Evolutionary conservation across 2,797 vertebrate genomes (phyloP).

Genomic region (Ambastaia sidthimunki): DNA sequence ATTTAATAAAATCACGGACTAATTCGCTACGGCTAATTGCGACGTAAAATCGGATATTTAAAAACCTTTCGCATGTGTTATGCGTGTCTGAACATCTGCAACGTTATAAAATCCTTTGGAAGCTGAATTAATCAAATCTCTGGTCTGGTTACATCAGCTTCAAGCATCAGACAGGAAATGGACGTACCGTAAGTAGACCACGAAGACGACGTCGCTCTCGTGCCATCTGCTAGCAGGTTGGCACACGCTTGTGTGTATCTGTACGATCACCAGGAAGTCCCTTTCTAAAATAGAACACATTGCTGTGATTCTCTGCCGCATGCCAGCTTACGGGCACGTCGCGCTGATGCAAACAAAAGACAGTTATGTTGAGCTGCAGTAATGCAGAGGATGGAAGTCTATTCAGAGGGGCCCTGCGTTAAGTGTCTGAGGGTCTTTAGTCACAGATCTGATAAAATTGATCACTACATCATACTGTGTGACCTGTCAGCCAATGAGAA

Average conservation of each 20-base stretch:
- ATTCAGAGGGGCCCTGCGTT: conserved; percentile 45
- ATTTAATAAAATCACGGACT: conserved; percentile 7
- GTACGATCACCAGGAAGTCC: conserved; percentile 60
- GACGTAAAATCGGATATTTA: conserved; percentile 15
- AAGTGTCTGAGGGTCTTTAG: conserved; percentile 36
- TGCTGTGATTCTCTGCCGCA: conserved; percentile 31
- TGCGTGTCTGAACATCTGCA: conserved; percentile 24
- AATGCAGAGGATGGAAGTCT: conserved; percentile 22
- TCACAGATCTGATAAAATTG: conserved; percentile 23
- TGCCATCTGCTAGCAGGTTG: conserved; percentile 61
- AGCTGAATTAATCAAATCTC: conserved; percentile 38
- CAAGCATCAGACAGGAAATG: conserved; percentile 37
- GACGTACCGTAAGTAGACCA: conserved; percentile 53
- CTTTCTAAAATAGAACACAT: conserved; percentile 53
- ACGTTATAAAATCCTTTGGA: conserved; percentile 35
- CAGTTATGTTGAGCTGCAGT: conserved; percentile 24
- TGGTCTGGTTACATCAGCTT: conserved; percentile 43
- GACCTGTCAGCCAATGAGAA: conserved; percentile 35
- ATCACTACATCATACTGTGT: conserved; percentile 32
- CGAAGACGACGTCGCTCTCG: conserved; percentile 51
- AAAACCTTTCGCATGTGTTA: conserved; percentile 3
- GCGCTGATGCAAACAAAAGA: conserved; percentile 45
- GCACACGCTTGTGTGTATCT: conserved; percentile 48
- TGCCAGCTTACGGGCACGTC: conserved; percentile 29
- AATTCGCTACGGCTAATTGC: conserved; percentile 22